A percentile compares a stretch with the other conserved stretches of the same genome.
Evolutionary conservation across 1,140 invertebrate species (phyloP).

Genomic region (Teleogryllus occipitalis): DNA sequence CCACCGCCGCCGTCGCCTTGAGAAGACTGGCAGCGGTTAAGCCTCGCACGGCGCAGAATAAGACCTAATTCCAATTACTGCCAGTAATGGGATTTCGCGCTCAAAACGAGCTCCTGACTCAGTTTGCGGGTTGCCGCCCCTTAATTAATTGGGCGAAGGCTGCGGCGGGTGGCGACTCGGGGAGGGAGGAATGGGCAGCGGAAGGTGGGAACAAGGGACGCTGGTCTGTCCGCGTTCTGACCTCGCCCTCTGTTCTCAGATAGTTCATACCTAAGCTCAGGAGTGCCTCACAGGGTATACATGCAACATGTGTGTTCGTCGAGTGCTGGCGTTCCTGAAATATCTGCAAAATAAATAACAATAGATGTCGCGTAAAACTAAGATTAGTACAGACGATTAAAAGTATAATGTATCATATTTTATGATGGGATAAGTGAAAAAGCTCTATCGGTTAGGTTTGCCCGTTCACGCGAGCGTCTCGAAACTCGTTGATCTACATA

Average conservation of each 20-base stretch:
- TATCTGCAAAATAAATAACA: no score
- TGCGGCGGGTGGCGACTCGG: background rate
- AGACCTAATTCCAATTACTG: constrained; percentile 16
- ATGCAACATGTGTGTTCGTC: no score
- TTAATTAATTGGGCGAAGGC: constrained; percentile 1
- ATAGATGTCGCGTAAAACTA: no score
- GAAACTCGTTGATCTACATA: no score
- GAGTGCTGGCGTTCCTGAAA: no score
- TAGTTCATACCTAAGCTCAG: background rate
- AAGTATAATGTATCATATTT: no score
- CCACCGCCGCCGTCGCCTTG: background rate
- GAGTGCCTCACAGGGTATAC: no score
- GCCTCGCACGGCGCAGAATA: background rate
- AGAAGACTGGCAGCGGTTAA: background rate
- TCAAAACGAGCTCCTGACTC: background rate
- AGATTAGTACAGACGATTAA: no score
- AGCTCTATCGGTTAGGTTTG: no score
- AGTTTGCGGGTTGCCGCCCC: constrained; percentile 1
- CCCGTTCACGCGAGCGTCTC: no score
- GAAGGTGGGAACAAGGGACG: background rate
- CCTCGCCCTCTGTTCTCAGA: background rate
- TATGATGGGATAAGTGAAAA: no score
- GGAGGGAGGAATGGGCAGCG: background rate
- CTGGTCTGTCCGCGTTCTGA: background rate
- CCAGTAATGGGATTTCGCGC: constrained; percentile 9